Evolutionary conservation across 2,113 vertebrate genomes (phyloP).

Genomic region (Rhinichthys klamathensis): DNA sequence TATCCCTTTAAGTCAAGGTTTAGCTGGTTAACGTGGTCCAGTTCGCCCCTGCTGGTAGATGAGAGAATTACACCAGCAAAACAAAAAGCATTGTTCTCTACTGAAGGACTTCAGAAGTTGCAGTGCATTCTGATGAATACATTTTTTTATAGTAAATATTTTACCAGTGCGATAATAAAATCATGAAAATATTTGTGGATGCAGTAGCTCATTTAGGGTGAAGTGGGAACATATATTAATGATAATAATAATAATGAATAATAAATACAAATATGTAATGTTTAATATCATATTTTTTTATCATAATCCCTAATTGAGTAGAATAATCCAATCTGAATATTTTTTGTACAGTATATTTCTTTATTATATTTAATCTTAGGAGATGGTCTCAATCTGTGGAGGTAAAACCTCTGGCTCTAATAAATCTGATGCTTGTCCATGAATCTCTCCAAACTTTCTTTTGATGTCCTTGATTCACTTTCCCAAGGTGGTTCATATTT

Average conservation of each 20-base stretch:
- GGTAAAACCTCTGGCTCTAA: not conserved
- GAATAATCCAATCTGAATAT: not conserved
- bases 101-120: not conserved
- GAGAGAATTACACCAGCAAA: not conserved
- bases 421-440: not conserved
- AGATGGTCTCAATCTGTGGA: not conserved
- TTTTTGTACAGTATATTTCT: not conserved
- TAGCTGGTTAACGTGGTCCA: not conserved
- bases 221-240: not conserved
- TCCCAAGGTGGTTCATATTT: not conserved
- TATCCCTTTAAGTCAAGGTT: not conserved
- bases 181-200: not conserved
- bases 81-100: not conserved
- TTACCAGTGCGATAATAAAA: not conserved
- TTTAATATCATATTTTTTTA: not conserved
- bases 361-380: not conserved
- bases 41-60: not conserved
- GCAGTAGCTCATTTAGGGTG: not conserved
- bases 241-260: not conserved
- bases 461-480: not conserved
- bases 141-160: not conserved
- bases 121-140: not conserved
- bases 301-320: not conserved
- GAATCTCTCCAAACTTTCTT: not conserved
- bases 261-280: not conserved